Base-by-base conservation (phyloP, 2,797 vertebrate genomes). In the Cossypha polioptera region DNA sequence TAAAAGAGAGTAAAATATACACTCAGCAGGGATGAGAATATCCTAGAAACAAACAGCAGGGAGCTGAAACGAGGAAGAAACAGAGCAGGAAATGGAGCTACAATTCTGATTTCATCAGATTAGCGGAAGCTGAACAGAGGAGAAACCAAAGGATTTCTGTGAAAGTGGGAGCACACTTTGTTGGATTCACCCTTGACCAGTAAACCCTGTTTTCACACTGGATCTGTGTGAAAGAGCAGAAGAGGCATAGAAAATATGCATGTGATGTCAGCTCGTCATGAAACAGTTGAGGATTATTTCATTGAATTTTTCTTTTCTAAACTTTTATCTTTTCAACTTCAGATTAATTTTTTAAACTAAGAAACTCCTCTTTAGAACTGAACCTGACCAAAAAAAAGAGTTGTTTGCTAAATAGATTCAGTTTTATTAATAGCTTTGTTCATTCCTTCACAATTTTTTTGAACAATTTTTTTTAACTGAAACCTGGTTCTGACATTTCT, bases 11-110 rank as follows among this genome's bases (percentile, higher is more conserved):
- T 81, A 95, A 93, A 96, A 79, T 83, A 92, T 76, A 94, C 85
- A 96, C 92, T 67, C 96, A 96, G 92, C 94, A 92, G 95, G 95
- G 95, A 96, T 88, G 87, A 88, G 87, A 96, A 94, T 96, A 94
- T 92, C 95, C 91, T 81, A 93, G 95, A 94, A 96, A 86, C 92
- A 96, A 94, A 84, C 89, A 96, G 92, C 91, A 91, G 91, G 95
- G 91, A 95, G 69, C 48, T 11, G 28, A 86, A 92, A 92, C 1
- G 0, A 91, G 91, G 96, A 95, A 94, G 92, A 91, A 94, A 66
- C 69, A 20, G 85, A 26, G 48, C 85, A 91, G 92, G 95, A 96
- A 95, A 96, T 91, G 59, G 89, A 96, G 85, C 82, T 88, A 18
- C 69, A 76, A 40, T 80, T 94, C 91, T 91, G 95, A 92, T 94